Evolutionary conservation across 2,113 vertebrate genomes (phyloP), one percentile per base, ranked within the genome.

Genomic region (Machaerirhynchus nigripectus): DNA sequence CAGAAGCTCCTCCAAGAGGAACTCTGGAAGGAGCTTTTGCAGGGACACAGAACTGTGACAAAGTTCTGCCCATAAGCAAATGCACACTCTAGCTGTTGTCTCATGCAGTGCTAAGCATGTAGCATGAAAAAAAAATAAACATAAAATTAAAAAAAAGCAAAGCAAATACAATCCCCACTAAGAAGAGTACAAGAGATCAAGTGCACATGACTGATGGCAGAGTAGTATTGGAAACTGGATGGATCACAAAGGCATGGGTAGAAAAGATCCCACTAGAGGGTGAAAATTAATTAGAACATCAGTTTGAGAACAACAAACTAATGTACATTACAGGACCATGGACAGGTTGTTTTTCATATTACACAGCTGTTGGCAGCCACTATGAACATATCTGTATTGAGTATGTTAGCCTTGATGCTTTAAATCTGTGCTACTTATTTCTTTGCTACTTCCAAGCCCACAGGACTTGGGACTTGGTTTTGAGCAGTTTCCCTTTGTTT

Each of bases 21-120:
- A 24, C 37, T 40, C 44, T 7, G 7, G 20, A 74, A 75, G 30
- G 13, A 92, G 37, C 40, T 94, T 44, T 52, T 46, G 35, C 24
- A 78, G 52, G 33, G 42, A 68, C 0, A 7, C 8, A 64, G 15
- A 82, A 20, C 31, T 0, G 0, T 19, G 37, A 69, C 16, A 44
- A 50, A 65, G 26, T 37, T 46, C 65, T 63, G 46, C 37, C 56
- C 1, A 1, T 26, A 46, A 57, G 26, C 12, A 91, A 89, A 87
- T 18, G 15, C 35, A 78, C 11, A 10, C 49, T 24, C 20, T 42
- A 55, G 18, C 27, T 84, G 47, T n/a, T 78, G 42, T 33, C 37
- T 75, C 18, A 23, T 33, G 22, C 21, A 77, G 35, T 20, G 28
- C 52, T 70, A 75, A 71, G 22, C 26, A 46, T 2, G 6, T 5